Evolutionary conservation across 2,797 vertebrate species (phyloP).

Genomic region (Enteromius radiatus): DNA sequence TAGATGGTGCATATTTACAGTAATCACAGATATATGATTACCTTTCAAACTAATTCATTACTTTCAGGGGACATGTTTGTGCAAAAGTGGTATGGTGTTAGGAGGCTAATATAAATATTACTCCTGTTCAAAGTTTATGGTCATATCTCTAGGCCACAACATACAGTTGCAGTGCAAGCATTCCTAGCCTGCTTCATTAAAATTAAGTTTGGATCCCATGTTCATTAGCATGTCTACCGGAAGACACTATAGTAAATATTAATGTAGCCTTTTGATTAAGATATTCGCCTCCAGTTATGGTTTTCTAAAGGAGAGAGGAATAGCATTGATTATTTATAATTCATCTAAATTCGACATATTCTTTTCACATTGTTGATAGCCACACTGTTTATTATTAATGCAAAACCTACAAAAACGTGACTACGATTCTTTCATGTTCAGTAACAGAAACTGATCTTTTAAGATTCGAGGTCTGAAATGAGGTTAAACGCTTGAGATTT

Average conservation of each 20-base stretch:
- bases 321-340: slow-evolving; percentile 32
- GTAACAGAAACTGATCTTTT: not conserved
- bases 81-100: slow-evolving; percentile 9
- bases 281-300: not conserved
- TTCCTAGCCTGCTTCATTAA: slow-evolving; percentile 39
- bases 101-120: slow-evolving; percentile 34
- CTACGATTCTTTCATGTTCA: slow-evolving; percentile 4
- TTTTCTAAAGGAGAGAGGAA: slow-evolving; percentile 21
- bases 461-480: not conserved
- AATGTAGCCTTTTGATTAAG: slow-evolving; percentile 14
- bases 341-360: slow-evolving; percentile 6
- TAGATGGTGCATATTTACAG: slow-evolving; percentile 43
- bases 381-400: slow-evolving; percentile 21
- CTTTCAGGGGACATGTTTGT: slow-evolving; percentile 9
- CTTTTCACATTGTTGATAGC: slow-evolving; percentile 6
- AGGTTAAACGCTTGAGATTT: slow-evolving; percentile 8
- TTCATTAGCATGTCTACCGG: slow-evolving; percentile 6
- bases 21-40: slow-evolving; percentile 45
- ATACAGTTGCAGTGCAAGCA: not conserved
- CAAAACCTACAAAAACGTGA: not conserved
- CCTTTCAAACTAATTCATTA: slow-evolving; percentile 49
- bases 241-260: slow-evolving; percentile 32
- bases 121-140: slow-evolving; percentile 28
- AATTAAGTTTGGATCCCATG: not conserved
- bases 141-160: slow-evolving; percentile 1